phyloP scores from a whole-genome alignment of 2,113 vertebrate species.

The Ellobius talpinus region DNA sequence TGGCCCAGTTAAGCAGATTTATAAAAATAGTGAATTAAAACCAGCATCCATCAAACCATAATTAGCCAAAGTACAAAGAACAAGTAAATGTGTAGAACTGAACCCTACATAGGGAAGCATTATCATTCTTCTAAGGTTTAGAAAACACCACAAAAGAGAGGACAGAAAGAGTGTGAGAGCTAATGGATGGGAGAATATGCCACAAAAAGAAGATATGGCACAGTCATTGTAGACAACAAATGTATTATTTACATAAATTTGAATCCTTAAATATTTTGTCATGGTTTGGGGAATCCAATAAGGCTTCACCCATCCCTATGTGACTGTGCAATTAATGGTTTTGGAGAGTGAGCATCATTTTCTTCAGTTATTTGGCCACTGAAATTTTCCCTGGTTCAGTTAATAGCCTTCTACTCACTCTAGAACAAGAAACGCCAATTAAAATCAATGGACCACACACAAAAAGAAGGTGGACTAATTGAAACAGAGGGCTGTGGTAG shows the following conservation, averaged over 20 bases:
- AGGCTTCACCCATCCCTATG: background rate
- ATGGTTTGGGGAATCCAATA: background rate
- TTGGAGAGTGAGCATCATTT: background rate
- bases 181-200: background rate
- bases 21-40: background rate
- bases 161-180: background rate
- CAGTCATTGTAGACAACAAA: too few species aligned
- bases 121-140: background rate
- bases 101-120: background rate
- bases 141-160: background rate
- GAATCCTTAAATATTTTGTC: background rate
- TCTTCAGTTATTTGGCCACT: background rate
- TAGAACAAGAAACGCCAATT: too few species aligned
- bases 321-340: too few species aligned
- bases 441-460: background rate
- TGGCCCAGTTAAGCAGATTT: background rate
- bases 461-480: too few species aligned
- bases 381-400: background rate
- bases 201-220: too few species aligned
- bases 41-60: background rate
- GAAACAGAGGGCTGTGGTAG: background rate
- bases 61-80: background rate
- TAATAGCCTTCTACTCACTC: background rate
- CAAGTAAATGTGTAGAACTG: background rate
- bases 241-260: background rate